phyloP scores from a whole-genome alignment of 2,888 invertebrate genomes.

The Leuctra nigra region DNA sequence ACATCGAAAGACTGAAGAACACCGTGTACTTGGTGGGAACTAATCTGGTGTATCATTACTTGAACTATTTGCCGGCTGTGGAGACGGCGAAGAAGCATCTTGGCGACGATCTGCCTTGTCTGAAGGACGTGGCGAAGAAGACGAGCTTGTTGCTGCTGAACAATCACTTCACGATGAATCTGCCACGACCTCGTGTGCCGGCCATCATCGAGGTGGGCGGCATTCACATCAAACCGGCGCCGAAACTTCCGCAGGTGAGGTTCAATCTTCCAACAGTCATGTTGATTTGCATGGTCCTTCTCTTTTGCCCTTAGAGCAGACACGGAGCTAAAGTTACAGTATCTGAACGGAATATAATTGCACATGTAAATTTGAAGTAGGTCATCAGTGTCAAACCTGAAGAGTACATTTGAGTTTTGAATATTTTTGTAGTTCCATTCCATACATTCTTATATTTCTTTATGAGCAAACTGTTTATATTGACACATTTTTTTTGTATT shows the following conservation, averaged over 20 bases:
- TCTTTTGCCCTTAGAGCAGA: too few relatives aligned
- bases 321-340: too few relatives aligned
- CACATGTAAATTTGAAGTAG: too few relatives aligned
- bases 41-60: slow-evolving; percentile 4
- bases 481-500: too few relatives aligned
- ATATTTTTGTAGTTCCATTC: too few relatives aligned
- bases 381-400: too few relatives aligned
- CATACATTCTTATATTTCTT: too few relatives aligned
- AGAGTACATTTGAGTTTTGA: too few relatives aligned
- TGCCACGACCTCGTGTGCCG: slow-evolving; percentile 19
- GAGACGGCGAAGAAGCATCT: slow-evolving; percentile 15
- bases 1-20: slow-evolving; percentile 18
- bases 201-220: slow-evolving; percentile 24
- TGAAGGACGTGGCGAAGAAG: slow-evolving; percentile 19
- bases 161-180: slow-evolving; percentile 19
- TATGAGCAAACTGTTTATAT: too few relatives aligned
- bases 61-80: slow-evolving; percentile 6
- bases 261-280: too few relatives aligned
- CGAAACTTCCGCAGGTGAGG: slow-evolving; percentile 18
- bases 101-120: slow-evolving; percentile 17
- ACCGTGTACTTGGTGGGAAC: background rate
- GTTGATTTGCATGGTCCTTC: too few relatives aligned
- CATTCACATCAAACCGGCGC: slow-evolving; percentile 14
- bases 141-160: slow-evolving; percentile 21
- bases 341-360: too few relatives aligned